These are phyloP conservation scores for Notothenia rossii DNA, from an alignment of 2,113 vertebrate species.

Conservation along the genomic window DNA sequence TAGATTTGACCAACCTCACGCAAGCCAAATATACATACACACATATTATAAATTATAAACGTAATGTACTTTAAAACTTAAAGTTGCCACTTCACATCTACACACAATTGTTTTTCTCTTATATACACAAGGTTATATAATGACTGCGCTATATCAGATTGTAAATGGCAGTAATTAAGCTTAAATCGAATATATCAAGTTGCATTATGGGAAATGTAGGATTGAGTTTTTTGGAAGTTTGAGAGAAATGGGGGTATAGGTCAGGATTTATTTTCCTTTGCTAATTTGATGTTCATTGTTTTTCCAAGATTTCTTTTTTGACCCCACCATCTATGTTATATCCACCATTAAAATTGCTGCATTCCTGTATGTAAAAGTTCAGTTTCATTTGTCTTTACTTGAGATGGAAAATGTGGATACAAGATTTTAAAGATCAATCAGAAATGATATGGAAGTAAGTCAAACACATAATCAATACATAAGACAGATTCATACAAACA, in stretches of 20 bases:
- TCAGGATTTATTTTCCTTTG: not conserved
- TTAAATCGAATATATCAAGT: not conserved
- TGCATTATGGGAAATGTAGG: not conserved
- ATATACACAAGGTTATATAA: not conserved
- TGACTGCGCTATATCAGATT: not conserved
- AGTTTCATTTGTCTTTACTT: not conserved
- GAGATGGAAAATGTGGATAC: not conserved
- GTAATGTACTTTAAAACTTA: not conserved
- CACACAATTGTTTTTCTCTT: not conserved
- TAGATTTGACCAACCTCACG: not conserved
- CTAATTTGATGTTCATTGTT: not conserved
- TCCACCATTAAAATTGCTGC: not conserved
- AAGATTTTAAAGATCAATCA: not conserved
- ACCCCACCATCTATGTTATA: too few species aligned
- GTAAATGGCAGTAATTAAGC: not conserved
- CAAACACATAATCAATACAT: constrained; percentile 67
- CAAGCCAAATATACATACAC: not conserved
- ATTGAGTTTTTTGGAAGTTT: not conserved
- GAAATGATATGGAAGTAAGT: constrained; percentile 23
- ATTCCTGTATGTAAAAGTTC: too few species aligned
- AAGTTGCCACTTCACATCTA: not conserved
- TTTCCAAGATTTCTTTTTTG: not conserved
- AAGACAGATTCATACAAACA: constrained; percentile 63
- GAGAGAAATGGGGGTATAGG: not conserved
- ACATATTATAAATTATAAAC: too few species aligned